Base-by-base conservation (phyloP, 1,140 invertebrate species). In the Zaprionus taronus region DNA sequence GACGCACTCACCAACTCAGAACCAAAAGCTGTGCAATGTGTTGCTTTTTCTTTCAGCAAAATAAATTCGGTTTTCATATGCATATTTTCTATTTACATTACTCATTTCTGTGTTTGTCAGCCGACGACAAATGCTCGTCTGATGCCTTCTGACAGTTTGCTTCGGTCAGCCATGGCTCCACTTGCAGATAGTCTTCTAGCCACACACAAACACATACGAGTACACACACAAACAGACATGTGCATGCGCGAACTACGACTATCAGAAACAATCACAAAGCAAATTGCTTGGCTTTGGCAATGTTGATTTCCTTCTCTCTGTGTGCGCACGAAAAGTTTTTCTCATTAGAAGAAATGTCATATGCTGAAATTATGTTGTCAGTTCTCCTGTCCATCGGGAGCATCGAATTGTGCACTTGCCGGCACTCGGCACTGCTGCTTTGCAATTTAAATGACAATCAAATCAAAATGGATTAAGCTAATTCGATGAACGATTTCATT, bases 351-450 rank as follows among this genome's bases (percentile, higher is more conserved):
- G 76, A 61, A 58, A 85, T 90, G 85, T 91, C 85, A 91, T 77
- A 74, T 85, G 77, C 56, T 82, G 79, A 90, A 90, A 90, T 90
- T 77, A 85, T 85, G 82, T 80, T 90, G 85, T 91, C 85, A 90
- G 68, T 89, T 82, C 11, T 60, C 26, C 55, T 81, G 84, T 87
- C 78, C 72, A 53, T 66, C 49, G 71, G 26, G 53, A 38, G 51
- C 74, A 80, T 81, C 75, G 71, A 73, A 49, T 71, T 77, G 70
- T 69, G 68, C 31, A 31, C 11, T n/a, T 9, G 9, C 22, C 47
- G 38, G 53, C 58, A 62, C n/a, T 14, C 41, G 4, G 41, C 6
- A 47, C 41, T n/a, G 41, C 20, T 67, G 64, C 24, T 26, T 47
- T 44, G 17, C 78, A 83, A 87, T 83, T 87, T 71, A 75, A 76